Evolutionary conservation across 2,888 invertebrate genomes (phyloP).

Genomic region (Xanthorhoe spadicearia): DNA sequence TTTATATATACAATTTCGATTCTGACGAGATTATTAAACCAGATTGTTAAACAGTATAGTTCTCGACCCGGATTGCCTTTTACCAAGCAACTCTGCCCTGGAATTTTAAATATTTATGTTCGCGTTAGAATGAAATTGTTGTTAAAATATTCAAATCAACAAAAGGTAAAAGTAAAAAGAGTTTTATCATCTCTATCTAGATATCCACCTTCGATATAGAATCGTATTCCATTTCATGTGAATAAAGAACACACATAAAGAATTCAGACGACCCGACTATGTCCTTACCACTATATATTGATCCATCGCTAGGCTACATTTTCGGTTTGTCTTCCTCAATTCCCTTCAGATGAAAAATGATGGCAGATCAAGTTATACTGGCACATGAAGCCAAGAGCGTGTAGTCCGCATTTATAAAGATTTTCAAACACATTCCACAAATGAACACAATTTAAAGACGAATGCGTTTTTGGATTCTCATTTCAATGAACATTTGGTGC

Average conservation of each 20-base stretch:
- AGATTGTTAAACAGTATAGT: no score
- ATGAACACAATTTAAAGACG: conserved; percentile 82
- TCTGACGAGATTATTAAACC: no score
- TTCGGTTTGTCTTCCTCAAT: conserved; percentile 39
- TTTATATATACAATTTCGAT: no score
- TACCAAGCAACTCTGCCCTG: no score
- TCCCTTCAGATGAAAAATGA: conserved; percentile 38
- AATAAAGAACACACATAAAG: conserved; percentile 70
- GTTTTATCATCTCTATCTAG: conserved; percentile 44
- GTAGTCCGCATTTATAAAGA: conserved; percentile 79
- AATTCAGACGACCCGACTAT: conserved; percentile 59
- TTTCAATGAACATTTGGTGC: conserved; percentile 69
- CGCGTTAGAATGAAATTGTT: no score
- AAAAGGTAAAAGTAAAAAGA: neutral
- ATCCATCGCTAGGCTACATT: conserved; percentile 36
- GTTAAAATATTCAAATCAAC: neutral
- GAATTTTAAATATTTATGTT: no score
- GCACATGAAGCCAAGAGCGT: conserved; percentile 60
- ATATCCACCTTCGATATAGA: conserved; percentile 50
- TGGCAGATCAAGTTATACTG: conserved; percentile 52
- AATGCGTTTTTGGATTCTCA: conserved; percentile 73
- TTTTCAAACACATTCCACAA: conserved; percentile 75
- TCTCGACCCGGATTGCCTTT: no score
- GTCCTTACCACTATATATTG: conserved; percentile 60
- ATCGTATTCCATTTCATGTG: conserved; percentile 65